These are phyloP conservation scores for Poecilia wingei DNA, from an alignment of 2,797 vertebrate genomes.

Conservation along the genomic window DNA sequence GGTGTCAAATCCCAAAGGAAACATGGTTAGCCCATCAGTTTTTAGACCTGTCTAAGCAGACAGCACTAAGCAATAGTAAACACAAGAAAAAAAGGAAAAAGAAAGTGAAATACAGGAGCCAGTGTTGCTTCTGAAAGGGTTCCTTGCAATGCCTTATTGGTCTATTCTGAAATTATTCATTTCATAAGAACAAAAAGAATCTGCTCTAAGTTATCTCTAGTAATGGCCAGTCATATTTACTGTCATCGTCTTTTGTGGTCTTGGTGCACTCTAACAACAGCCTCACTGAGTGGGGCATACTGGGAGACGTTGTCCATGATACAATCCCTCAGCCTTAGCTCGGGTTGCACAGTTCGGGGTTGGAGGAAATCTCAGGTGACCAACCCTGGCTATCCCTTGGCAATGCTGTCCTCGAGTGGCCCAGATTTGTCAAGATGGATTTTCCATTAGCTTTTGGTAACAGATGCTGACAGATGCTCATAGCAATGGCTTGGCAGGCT, in stretches of 20 bases:
- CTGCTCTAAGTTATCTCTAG: slow-evolving; percentile 35
- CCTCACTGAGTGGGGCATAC: slow-evolving; percentile 65
- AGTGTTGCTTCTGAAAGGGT: slow-evolving; percentile 2
- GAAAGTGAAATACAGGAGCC: slow-evolving; percentile 19
- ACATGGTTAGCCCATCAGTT: slow-evolving; percentile 32
- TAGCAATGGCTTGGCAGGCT: slow-evolving; percentile 31
- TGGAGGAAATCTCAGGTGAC: slow-evolving; percentile 87
- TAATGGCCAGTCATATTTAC: slow-evolving; percentile 52
- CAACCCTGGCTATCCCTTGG: slow-evolving; percentile 74
- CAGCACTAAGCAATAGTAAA: slow-evolving; percentile 6
- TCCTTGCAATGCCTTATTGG: slow-evolving; percentile 17
- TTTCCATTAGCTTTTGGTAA: slow-evolving; percentile 81
- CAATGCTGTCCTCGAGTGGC: slow-evolving; percentile 78
- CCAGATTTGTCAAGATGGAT: slow-evolving; percentile 84
- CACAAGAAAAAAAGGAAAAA: neutral
- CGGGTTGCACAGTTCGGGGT: slow-evolving; percentile 80
- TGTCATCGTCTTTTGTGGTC: slow-evolving; percentile 48
- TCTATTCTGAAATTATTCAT: slow-evolving; percentile 16
- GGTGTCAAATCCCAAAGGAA: slow-evolving; percentile 75
- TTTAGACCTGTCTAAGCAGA: neutral
- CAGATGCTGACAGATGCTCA: slow-evolving; percentile 52
- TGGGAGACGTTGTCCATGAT: slow-evolving; percentile 80
- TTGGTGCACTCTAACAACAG: slow-evolving; percentile 62
- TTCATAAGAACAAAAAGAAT: slow-evolving; percentile 48
- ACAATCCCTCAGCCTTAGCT: slow-evolving; percentile 79